These are phyloP conservation scores for Vannuccia rotundouncinata DNA, from an alignment of 2,888 invertebrate species.

Conservation along the genomic window DNA sequence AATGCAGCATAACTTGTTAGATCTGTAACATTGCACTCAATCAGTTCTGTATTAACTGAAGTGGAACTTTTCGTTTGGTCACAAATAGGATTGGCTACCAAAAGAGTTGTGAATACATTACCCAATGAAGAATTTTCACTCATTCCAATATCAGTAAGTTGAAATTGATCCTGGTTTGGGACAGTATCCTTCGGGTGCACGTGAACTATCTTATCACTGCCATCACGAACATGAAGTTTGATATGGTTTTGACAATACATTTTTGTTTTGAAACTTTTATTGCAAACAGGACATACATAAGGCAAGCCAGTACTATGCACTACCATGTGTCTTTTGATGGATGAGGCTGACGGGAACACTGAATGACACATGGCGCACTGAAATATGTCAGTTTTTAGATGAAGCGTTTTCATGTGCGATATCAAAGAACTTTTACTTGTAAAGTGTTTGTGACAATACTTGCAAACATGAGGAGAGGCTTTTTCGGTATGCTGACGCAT, in stretches of 20 bases:
- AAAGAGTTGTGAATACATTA: background rate
- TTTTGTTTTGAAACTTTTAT: constrained; percentile 22
- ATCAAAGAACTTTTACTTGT: background rate
- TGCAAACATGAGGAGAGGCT: constrained; percentile 1
- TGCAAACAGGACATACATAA: constrained; percentile 18
- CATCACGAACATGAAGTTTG: background rate
- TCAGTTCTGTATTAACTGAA: background rate
- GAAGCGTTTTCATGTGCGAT: constrained; percentile 19
- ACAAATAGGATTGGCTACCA: background rate
- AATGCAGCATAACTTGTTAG: background rate
- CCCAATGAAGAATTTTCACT: background rate
- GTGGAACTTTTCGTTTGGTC: background rate
- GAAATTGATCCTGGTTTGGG: background rate
- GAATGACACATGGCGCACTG: constrained; percentile 28
- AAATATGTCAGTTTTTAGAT: constrained; percentile 3
- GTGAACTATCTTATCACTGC: background rate
- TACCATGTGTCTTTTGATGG: constrained; percentile 10
- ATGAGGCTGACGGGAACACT: constrained; percentile 16
- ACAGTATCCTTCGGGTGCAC: background rate
- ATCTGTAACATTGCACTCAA: background rate
- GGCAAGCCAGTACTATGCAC: constrained; percentile 24
- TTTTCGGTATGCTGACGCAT: background rate
- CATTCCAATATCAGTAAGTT: background rate
- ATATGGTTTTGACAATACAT: constrained; percentile 33
- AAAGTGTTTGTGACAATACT: constrained; percentile 27